Conservation (phyloP, 2,113 vertebrate species). For the Hippopotamus amphibius region DNA sequence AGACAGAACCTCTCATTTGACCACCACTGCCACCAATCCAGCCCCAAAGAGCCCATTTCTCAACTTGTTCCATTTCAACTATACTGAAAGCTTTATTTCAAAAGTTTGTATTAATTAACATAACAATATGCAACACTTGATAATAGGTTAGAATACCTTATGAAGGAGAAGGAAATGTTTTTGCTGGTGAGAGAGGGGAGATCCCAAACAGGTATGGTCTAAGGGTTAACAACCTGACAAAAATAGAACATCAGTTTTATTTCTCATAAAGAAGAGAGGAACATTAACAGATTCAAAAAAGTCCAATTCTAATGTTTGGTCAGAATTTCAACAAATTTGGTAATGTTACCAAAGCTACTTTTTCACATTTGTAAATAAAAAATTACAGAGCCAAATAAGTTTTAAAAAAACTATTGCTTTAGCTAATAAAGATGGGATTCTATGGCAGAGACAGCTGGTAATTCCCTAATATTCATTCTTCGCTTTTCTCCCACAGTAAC, state of each 20-base stretch:
- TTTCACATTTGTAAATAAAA: slow-evolving; percentile 19
- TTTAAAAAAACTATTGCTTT: neutral
- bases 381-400: slow-evolving; percentile 28
- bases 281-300: neutral
- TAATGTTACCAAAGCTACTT: slow-evolving; percentile 1
- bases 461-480: neutral
- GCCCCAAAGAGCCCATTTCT: neutral
- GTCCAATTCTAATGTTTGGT: neutral
- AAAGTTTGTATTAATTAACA: slow-evolving; percentile 16
- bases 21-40: neutral
- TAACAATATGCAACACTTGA: neutral
- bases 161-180: slow-evolving; percentile 36
- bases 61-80: neutral
- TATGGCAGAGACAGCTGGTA: neutral
- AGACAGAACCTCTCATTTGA: neutral
- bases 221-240: neutral
- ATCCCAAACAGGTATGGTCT: neutral
- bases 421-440: slow-evolving; percentile 25
- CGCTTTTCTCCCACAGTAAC: neutral
- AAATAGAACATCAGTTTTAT: neutral
- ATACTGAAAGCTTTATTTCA: slow-evolving; percentile 40
- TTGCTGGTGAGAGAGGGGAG: neutral
- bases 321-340: slow-evolving; percentile 24
- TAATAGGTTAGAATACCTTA: neutral
- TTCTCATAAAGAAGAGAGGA: neutral